Conservation (phyloP, 2,113 vertebrate species). For the Protobothrops flavoviridis region DNA sequence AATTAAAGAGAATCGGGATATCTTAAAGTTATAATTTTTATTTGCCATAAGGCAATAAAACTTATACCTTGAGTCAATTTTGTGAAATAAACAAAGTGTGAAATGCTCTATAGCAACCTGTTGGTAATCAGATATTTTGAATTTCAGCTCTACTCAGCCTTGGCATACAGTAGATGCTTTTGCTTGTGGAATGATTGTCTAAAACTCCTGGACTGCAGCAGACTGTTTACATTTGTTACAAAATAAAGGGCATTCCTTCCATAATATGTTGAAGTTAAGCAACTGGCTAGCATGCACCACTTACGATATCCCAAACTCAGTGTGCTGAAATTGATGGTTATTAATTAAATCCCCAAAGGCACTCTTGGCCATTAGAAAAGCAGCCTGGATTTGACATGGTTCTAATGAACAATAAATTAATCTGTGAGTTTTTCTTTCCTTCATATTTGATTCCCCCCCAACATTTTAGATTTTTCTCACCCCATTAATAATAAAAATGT, state of each 20-base stretch:
- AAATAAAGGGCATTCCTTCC: neutral
- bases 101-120: neutral
- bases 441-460: neutral
- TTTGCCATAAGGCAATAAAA: neutral
- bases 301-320: neutral
- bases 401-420: neutral
- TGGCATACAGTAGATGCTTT: neutral
- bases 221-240: neutral
- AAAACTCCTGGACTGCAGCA: neutral
- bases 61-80: neutral
- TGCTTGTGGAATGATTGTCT: neutral
- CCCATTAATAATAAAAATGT: neutral
- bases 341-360: neutral
- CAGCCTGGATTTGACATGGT: neutral
- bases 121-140: neutral
- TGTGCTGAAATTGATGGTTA: neutral
- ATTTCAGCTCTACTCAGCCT: neutral
- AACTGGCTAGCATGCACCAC: neutral
- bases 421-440: neutral
- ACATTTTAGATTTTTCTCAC: neutral
- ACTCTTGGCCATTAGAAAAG: neutral
- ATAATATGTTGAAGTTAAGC: neutral
- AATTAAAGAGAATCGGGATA: neutral
- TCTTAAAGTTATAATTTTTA: neutral
- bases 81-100: neutral